phyloP scores from a whole-genome alignment of 2,113 vertebrate species.

The Propithecus coquereli region DNA sequence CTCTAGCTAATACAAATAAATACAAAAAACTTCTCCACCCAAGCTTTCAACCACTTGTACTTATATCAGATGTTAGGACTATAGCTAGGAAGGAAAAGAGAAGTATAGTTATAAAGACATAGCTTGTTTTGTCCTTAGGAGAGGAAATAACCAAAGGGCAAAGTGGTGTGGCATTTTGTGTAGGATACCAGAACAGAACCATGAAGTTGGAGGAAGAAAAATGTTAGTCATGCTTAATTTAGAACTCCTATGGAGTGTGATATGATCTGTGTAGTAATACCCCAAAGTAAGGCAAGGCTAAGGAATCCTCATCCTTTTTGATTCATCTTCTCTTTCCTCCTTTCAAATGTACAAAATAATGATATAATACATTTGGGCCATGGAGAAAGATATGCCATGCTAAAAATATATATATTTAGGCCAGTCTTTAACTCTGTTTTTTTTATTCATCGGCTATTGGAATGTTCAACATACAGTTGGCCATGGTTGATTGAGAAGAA shows the following conservation, averaged over 20 bases:
- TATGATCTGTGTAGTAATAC: neutral
- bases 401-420: neutral
- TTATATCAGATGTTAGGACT: neutral
- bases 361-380: neutral
- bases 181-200: neutral
- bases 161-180: neutral
- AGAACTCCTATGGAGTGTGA: neutral
- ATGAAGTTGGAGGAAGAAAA: neutral
- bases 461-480: neutral
- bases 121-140: neutral
- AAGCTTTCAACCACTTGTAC: neutral
- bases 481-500: neutral
- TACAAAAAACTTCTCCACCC: neutral
- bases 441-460: neutral
- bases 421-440: neutral
- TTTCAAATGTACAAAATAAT: neutral
- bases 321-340: neutral
- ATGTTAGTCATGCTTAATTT: neutral
- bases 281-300: neutral
- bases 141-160: neutral
- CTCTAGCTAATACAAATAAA: neutral
- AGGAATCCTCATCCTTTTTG: neutral
- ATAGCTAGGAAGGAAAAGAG: neutral
- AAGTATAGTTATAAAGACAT: neutral
- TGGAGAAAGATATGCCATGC: neutral